Evolutionary conservation across 2,113 vertebrate species (phyloP), one percentile per base, ranked within the genome.

Genomic region (Gopherus evgoodei): DNA sequence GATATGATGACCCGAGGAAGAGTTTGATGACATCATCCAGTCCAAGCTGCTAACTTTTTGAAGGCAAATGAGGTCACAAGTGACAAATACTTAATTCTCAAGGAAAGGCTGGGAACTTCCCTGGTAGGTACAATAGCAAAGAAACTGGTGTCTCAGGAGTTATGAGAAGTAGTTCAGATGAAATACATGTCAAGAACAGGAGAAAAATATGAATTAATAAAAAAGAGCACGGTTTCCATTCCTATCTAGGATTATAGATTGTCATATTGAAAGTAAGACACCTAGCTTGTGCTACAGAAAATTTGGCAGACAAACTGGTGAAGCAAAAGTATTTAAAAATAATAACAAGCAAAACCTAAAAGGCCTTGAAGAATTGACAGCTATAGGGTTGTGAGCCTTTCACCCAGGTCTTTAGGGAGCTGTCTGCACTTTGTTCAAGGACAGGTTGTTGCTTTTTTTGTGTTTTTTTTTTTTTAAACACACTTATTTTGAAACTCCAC

Each of bases 281-380:
- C 56, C 91, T 50, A 2, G 0, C 50, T 92, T 83, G 22, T 27
- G 53, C 8, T 50, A 38, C 13, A 0, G 0, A 85, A 12, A 38
- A 4, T 84, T 87, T 86, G 65, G 44, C 54, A 90, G 88, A 79
- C 91, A 83, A 96, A 59, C 24, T 59, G 87, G 44, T 0, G 1
- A 78, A 25, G 87, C n/a, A 83, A 94, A 53, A 93, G 9, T 57
- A 91, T 85, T 95, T 78, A 93, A 93, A 96, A 93, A 90, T 96
- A 97, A 97, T 80, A 93, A 90, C 21, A 44, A 24, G 88, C 84
- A 95, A 87, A 72, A 6, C 52, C 47, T 80, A 52, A 81, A 94
- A 91, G 91, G 54, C 78, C 83, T 82, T 1, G 56, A 76, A 83
- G 93, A 84, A 50, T 56, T 93, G 88, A 86, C 97, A 96, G 94